Conservation (phyloP, 2,888 invertebrate genomes). For the Eilema sororculum region DNA sequence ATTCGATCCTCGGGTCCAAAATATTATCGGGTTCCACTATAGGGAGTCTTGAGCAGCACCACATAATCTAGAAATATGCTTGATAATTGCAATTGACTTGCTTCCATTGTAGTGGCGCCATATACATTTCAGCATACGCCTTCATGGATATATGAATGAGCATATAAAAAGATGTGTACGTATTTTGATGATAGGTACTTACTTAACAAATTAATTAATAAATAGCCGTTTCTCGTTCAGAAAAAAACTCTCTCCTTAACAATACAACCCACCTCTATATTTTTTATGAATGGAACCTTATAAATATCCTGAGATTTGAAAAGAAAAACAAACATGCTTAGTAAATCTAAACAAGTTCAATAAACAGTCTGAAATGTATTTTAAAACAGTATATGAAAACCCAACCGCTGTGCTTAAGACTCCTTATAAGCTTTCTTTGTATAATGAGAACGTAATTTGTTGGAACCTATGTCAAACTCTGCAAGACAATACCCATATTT, state of each 20-base stretch:
- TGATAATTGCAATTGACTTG: background rate
- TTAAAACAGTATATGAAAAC: slow-evolving; percentile 5
- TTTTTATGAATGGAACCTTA: background rate
- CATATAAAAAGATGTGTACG: background rate
- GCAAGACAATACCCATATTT: slow-evolving; percentile 13
- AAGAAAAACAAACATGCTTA: background rate
- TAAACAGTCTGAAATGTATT: background rate
- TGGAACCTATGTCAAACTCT: slow-evolving; percentile 7
- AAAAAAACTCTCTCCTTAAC: background rate
- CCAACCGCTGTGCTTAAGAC: background rate
- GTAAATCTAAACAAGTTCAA: slow-evolving; percentile 6
- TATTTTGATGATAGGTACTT: no score
- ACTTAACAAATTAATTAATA: background rate
- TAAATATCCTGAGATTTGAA: background rate
- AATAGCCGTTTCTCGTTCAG: background rate
- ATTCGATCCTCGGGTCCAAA: background rate
- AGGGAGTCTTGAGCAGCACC: background rate
- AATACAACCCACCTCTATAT: slow-evolving; percentile 1
- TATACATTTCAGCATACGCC: background rate
- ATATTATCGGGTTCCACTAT: no score
- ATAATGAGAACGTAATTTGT: background rate
- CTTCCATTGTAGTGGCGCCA: no score
- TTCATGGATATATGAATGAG: background rate
- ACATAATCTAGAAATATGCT: background rate
- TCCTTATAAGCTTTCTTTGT: slow-evolving; percentile 6